Evolutionary conservation across 2,113 vertebrate genomes (phyloP).

Genomic region (Plotosus lineatus): DNA sequence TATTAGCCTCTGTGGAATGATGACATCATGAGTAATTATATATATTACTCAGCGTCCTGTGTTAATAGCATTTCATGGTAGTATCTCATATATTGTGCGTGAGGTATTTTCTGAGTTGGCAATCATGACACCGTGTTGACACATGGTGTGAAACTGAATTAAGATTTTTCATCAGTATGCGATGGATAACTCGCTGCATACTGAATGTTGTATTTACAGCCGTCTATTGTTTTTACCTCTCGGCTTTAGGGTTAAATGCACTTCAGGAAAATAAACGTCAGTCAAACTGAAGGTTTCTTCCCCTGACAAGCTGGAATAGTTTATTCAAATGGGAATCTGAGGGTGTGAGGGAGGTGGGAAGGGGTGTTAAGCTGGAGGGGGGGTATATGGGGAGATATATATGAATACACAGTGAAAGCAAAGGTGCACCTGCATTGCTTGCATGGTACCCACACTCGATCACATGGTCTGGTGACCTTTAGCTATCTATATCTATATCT

Average conservation of each 20-base stretch:
- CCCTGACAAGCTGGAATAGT: constrained; percentile 82
- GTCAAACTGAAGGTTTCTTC: constrained; percentile 81
- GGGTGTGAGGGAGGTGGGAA: constrained; percentile 67
- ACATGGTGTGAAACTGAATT: background rate
- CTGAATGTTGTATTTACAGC: constrained; percentile 2
- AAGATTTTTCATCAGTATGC: constrained; percentile 19
- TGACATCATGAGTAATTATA: background rate
- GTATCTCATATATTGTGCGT: background rate
- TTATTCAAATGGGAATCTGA: constrained; percentile 79
- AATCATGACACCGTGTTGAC: background rate
- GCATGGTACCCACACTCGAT: constrained; percentile 81
- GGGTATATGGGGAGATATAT: constrained; percentile 76
- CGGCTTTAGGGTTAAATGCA: constrained; percentile 67
- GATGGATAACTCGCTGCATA: background rate
- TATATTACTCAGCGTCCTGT: background rate
- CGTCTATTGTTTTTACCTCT: constrained; percentile 47
- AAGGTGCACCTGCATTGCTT: constrained; percentile 74
- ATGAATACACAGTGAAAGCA: constrained; percentile 75
- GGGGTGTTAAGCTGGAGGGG: constrained; percentile 70
- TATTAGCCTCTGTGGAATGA: background rate
- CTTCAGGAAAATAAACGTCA: constrained; percentile 74
- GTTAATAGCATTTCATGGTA: background rate
- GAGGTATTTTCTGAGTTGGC: background rate
- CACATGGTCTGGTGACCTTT: constrained; percentile 87
- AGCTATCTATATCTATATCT: constrained; percentile 50